These are phyloP conservation scores for Uromys caudimaculatus DNA, from an alignment of 2,797 vertebrate species.

Conservation along the genomic window DNA sequence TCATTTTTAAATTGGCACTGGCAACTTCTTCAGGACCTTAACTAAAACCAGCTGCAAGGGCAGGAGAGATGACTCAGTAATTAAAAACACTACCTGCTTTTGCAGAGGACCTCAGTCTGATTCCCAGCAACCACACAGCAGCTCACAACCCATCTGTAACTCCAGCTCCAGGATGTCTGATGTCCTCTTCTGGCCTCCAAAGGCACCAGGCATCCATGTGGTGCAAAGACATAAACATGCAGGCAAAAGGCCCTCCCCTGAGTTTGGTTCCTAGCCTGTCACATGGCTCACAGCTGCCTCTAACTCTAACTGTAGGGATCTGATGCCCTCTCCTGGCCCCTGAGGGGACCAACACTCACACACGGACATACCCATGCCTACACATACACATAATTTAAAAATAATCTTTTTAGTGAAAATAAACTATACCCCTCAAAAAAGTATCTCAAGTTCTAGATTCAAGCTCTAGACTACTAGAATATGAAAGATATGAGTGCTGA, in stretches of 20 bases:
- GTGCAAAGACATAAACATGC: background rate
- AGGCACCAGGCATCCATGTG: background rate
- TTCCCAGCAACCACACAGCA: background rate
- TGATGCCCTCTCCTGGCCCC: background rate
- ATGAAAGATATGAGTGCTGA: background rate
- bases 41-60: background rate
- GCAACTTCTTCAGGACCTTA: background rate
- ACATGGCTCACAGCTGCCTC: no score
- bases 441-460: background rate
- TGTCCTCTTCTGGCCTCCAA: background rate
- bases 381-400: background rate
- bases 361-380: background rate
- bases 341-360: background rate
- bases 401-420: background rate
- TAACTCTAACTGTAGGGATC: no score
- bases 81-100: background rate
- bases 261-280: no score
- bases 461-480: conserved; percentile 49
- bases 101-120: background rate
- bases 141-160: background rate
- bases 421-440: background rate
- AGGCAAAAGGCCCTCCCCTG: background rate
- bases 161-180: background rate
- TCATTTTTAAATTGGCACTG: background rate
- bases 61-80: background rate